Conservation (phyloP, 1,140 invertebrate genomes). For the Drosophila nikananu region DNA sequence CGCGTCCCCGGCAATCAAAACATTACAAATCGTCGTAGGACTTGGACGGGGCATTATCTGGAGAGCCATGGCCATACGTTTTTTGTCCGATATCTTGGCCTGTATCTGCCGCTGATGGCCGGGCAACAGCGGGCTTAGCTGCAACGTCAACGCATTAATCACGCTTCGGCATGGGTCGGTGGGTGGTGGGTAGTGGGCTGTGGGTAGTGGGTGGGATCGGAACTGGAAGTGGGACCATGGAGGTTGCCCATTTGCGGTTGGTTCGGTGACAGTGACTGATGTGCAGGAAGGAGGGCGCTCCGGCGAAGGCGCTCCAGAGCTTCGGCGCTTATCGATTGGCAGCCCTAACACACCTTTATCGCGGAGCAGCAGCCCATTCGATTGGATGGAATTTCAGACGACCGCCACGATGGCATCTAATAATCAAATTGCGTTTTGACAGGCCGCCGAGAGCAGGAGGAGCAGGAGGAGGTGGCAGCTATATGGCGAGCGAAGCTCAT, state of each 20-base stretch:
- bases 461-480: slow-evolving; percentile 4
- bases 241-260: slow-evolving; percentile 68
- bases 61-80: slow-evolving; percentile 65
- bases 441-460: slow-evolving; percentile 37
- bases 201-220: slow-evolving; percentile 10
- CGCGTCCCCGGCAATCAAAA: slow-evolving; percentile 69
- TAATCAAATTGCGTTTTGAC: slow-evolving; percentile 83
- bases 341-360: slow-evolving; percentile 80
- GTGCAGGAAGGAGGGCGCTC: slow-evolving; percentile 59
- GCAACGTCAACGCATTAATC: slow-evolving; percentile 82
- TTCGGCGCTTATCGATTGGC: slow-evolving; percentile 78
- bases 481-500: slow-evolving; percentile 59
- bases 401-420: slow-evolving; percentile 53
- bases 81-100: slow-evolving; percentile 62
- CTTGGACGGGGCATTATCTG: slow-evolving; percentile 55
- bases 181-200: neutral
- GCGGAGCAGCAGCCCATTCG: slow-evolving; percentile 59
- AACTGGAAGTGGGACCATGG: slow-evolving; percentile 11
- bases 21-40: slow-evolving; percentile 64
- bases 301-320: slow-evolving; percentile 28
- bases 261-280: slow-evolving; percentile 82
- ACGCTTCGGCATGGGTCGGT: slow-evolving; percentile 63
- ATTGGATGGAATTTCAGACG: slow-evolving; percentile 79
- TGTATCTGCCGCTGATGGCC: slow-evolving; percentile 63
- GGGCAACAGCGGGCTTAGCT: slow-evolving; percentile 65